Evolutionary conservation across 2,113 vertebrate species (phyloP).

Genomic region (Rhynchopsitta pachyrhyncha): DNA sequence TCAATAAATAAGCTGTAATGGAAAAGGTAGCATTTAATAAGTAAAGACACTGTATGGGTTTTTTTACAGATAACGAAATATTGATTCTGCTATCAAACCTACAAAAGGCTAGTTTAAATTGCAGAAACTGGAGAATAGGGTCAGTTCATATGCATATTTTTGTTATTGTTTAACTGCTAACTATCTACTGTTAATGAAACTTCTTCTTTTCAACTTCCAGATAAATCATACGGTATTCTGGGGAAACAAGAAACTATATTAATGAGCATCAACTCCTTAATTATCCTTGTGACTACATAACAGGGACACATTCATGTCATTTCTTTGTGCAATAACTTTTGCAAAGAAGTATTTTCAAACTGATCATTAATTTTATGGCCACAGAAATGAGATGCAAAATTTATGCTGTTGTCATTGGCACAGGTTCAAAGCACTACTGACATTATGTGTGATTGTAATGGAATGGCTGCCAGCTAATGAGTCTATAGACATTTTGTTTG

Average conservation of each 20-base stretch:
- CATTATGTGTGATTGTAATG: constrained; percentile 82
- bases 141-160: neutral
- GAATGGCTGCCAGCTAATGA: constrained; percentile 84
- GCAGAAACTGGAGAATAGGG: constrained; percentile 36
- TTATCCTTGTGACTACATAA: constrained; percentile 78
- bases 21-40: constrained; percentile 57
- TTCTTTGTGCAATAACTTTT: constrained; percentile 81
- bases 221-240: constrained; percentile 73
- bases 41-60: neutral
- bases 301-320: constrained; percentile 78
- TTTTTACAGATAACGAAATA: neutral
- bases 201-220: constrained; percentile 56
- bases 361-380: constrained; percentile 87
- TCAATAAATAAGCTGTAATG: constrained; percentile 53
- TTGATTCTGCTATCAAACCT: constrained; percentile 47
- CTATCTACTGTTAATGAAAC: constrained; percentile 72
- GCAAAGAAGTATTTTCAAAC: constrained; percentile 85
- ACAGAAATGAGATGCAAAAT: constrained; percentile 84
- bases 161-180: constrained; percentile 60
- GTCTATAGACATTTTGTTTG: constrained; percentile 80
- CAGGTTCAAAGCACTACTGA: constrained; percentile 79
- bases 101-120: constrained; percentile 39
- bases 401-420: constrained; percentile 87
- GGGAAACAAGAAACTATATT: constrained; percentile 75
- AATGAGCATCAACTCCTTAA: constrained; percentile 78